Evolutionary conservation across 2,797 vertebrate genomes (phyloP).

Genomic region (Tapera naevia): DNA sequence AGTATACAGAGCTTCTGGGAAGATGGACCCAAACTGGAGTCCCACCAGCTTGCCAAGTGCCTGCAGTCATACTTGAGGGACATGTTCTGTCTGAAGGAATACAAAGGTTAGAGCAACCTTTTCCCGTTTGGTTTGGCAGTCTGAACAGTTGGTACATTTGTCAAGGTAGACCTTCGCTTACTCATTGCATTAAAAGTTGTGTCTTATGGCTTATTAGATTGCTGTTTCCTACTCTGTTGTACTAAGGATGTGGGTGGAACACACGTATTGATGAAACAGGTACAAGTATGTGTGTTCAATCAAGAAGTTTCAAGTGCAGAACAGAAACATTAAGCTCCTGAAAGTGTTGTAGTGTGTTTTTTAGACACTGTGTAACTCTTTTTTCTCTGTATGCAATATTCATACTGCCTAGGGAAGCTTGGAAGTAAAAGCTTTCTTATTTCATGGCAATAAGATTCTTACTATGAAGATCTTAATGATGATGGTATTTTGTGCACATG

Average conservation of each 20-base stretch:
- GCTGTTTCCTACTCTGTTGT: not conserved
- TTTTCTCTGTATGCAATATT: not conserved
- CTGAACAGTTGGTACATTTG: not conserved
- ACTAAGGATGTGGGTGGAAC: not conserved
- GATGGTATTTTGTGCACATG: not conserved
- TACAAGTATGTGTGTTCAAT: not conserved
- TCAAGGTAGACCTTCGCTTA: not conserved
- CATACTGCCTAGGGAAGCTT: not conserved
- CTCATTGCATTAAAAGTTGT: not conserved
- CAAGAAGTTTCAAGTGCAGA: not conserved
- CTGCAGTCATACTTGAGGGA: not conserved
- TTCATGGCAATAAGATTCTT: not conserved
- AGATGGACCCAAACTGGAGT: not conserved
- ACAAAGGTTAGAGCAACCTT: not conserved
- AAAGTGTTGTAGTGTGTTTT: fast-evolving
- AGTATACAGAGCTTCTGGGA: not conserved
- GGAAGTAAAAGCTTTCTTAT: not conserved
- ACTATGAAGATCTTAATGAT: not conserved
- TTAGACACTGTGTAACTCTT: not conserved
- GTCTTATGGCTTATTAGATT: not conserved
- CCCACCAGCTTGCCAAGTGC: not conserved
- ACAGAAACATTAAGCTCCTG: not conserved
- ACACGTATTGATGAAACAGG: fast-evolving
- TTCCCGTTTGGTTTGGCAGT: not conserved
- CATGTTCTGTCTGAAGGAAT: not conserved